Evolutionary conservation across 2,888 invertebrate species (phyloP), one percentile per base, ranked within the genome.

Genomic region (Mesopsocus fuscifrons): DNA sequence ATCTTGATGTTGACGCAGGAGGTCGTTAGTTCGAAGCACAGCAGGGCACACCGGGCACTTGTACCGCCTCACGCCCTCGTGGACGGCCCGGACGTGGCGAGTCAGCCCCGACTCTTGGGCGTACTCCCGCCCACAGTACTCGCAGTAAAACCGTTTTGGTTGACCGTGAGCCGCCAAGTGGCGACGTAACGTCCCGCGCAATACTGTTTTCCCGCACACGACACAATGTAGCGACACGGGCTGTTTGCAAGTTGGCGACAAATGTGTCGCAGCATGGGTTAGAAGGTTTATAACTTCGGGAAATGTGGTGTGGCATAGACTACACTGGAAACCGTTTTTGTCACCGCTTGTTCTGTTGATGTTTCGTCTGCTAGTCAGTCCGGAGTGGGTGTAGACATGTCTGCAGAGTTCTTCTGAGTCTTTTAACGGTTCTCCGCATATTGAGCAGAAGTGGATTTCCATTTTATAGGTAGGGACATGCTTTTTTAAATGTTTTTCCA

Each of bases 111-210:
- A 38, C 20, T 38, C 38, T 20, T 38, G 38, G 20, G 38, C 38
- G 38, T 38, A 38, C 26, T 41, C 23, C 30, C 26, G 20, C n/a
- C 41, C 41, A 22, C 41, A 41, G 16, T 30, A 15, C n/a, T 41
- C 23, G 22, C 41, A 41, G 3, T n/a, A n/a, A 5, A 20, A 41
- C n/a, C 41, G 41, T n/a, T 30, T 20, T 41, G 20, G 15, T 4
- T 20, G 18, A 3, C n/a, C 17, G 21, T 38, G 38, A 38, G 17
- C 21, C 4, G 38, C 20, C 20, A 38, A 15, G 20, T 38, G 38
- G 3, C 20, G 3, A 20, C n/a, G 17, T 21, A 38, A 20, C 5
- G 16, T 38, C 20, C 20, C 17, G n/a, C 38, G 15, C 4, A 13
- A 18, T 4, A 38, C 21, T 11, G 16, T 20, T 17, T 38, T 38